These are phyloP conservation scores for Bucorvus abyssinicus DNA, from an alignment of 2,797 vertebrate species.

Conservation along the genomic window DNA sequence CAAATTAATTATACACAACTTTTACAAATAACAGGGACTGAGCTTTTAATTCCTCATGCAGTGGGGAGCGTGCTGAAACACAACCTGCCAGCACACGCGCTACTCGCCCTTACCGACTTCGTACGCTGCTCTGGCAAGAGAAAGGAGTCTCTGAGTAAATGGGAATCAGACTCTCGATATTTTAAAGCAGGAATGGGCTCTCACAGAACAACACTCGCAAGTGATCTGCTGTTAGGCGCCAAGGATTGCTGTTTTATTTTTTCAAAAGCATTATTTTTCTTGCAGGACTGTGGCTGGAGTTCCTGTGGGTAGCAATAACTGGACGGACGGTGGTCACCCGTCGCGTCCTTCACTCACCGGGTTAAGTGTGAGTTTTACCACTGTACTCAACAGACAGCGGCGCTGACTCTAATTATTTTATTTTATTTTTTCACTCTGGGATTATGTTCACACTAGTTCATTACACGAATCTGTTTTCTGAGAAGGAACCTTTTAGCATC, in stretches of 20 bases:
- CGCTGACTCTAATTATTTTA: neutral
- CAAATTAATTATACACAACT: constrained; percentile 2
- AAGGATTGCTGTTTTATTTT: neutral
- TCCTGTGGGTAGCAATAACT: neutral
- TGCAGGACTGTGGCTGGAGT: neutral
- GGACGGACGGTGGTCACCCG: neutral
- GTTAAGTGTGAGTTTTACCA: neutral
- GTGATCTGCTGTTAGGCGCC: neutral
- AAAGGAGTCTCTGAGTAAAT: neutral
- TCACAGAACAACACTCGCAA: neutral
- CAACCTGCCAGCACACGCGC: accelerated
- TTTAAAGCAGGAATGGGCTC: neutral
- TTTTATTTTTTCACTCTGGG: neutral
- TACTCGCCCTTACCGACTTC: neutral
- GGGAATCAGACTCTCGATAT: neutral
- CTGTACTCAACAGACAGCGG: neutral
- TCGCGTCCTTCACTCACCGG: neutral
- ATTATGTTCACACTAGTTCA: neutral
- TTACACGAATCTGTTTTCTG: neutral
- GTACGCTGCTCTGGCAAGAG: neutral
- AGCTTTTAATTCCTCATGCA: neutral
- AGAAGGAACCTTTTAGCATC: neutral
- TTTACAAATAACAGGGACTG: neutral
- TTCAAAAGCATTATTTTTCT: neutral
- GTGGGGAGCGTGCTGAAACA: neutral